Evolutionary conservation across 2,113 vertebrate genomes (phyloP), one percentile per base, ranked within the genome.

Genomic region (Carollia perspicillata): DNA sequence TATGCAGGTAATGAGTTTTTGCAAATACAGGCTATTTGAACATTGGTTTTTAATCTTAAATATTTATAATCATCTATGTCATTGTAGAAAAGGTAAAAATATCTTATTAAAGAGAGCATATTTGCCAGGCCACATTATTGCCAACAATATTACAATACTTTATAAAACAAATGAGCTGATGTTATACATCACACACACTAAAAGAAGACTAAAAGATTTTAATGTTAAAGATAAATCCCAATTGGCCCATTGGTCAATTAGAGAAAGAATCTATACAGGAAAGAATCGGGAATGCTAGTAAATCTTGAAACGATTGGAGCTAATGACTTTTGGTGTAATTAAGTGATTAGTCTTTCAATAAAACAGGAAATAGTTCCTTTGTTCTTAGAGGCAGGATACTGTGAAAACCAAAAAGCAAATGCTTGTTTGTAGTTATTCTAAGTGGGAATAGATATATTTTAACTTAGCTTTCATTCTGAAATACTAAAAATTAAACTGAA

Each of bases 311-410:
- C 44, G 77, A 90, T 74, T 84, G 30, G 8, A 96, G 44, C 72
- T 95, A 93, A 90, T 96, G 95, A 93, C 47, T 92, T 93, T 69
- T 80, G 23, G 66, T 95, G 51, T 80, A 87, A 58, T 22, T 18
- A 90, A 93, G 37, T 72, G 75, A 94, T 93, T 93, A 68, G 37
- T 33, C 84, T 93, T 74, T 94, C 75, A 95, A 63, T 89, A 96
- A 94, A 86, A 63, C 72, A 71, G 63, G 69, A 94, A 78, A 87
- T 4, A 2, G 14, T 79, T 92, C 30, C 84, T 79, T 96, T 93
- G 80, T 95, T 90, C 72, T 42, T 78, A 18, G 66, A 90, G 1
- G 30, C 20, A 44, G 42, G 17, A 80, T 71, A 80, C 92, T 55
- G 4, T 93, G 80, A 92, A 95, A 18, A 18, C 35, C 58, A 86